These are phyloP conservation scores for Dicrurus megarhynchus DNA, from an alignment of 2,113 vertebrate genomes.

Conservation along the genomic window DNA sequence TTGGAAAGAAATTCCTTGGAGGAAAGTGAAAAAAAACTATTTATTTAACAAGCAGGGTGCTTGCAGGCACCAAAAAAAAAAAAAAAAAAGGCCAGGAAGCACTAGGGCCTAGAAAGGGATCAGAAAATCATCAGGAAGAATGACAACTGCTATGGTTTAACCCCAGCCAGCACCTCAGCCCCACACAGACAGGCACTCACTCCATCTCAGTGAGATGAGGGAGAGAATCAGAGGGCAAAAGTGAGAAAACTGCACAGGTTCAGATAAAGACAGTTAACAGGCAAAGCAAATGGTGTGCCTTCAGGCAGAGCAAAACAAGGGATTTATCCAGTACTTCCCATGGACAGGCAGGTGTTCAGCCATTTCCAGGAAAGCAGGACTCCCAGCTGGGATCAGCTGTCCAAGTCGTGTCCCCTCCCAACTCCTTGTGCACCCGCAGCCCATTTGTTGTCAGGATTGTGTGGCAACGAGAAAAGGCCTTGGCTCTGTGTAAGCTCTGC, in stretches of 20 bases:
- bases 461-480: fast-evolving
- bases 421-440: neutral
- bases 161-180: neutral
- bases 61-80: too few species aligned
- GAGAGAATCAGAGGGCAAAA: neutral
- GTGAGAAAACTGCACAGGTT: neutral
- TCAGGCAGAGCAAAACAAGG: neutral
- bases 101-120: neutral
- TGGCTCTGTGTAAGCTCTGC: neutral
- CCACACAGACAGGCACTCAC: fast-evolving
- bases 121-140: neutral
- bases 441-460: neutral
- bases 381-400: neutral
- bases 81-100: neutral
- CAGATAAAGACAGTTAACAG: neutral
- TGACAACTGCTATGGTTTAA: neutral
- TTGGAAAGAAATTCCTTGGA: too few species aligned
- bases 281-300: neutral
- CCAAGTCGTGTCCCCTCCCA: neutral
- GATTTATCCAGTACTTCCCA: neutral
- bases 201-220: fast-evolving
- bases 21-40: too few species aligned
- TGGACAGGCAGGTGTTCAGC: neutral
- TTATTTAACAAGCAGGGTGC: too few species aligned
- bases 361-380: neutral